Base-by-base conservation (phyloP, 2,797 vertebrate species). In the Peromyscus nudipes region DNA sequence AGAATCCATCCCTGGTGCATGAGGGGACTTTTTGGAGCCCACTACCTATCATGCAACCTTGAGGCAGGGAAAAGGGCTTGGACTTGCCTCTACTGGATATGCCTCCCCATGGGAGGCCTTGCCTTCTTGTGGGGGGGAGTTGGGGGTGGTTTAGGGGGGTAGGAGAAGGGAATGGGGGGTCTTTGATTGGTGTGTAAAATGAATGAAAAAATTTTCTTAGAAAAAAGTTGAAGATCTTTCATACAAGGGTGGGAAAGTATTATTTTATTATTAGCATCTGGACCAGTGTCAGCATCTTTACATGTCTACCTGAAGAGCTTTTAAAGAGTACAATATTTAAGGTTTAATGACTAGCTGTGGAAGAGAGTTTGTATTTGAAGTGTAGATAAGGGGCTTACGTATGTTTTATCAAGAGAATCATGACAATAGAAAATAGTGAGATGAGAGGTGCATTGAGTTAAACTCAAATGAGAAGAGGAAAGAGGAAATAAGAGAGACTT, bases 381-480 rank as follows among this genome's bases (percentile, higher is more conserved):
- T 89, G 23, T 80, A 65, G 21, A 67, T 96, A 46, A 96, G 27
- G 67, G 94, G 62, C 29, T 55, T 92, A 31, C 83, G 43, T 64
- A 9, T 76, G 11, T 92, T 87, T 94, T 6, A 76, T 69, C n/a
- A 40, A 76, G 29, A 90, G 43, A 92, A 11, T 92, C 76, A 60
- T 57, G 34, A 88, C 34, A 62, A 27, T 14, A 67, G 52, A 96
- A 95, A 85, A 62, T 77, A 12, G 2, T 84, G n/a, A 67, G 16
- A 29, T 79, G 25, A 37, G 16, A 21, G 64, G n/a, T 89, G 10
- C 16, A 73, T 3, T 96, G 69, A 94, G 31, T 91, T 69, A 94
- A 97, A 82, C 96, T 80, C n/a, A 96, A 71, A 84, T 95, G 17
- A 95, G 37, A 92, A 7, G 43, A 88, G 37, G 34, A 90, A 92